Evolutionary conservation across 2,888 invertebrate species (phyloP), one percentile per base, ranked within the genome.

Genomic region (Neelides folsomi): DNA sequence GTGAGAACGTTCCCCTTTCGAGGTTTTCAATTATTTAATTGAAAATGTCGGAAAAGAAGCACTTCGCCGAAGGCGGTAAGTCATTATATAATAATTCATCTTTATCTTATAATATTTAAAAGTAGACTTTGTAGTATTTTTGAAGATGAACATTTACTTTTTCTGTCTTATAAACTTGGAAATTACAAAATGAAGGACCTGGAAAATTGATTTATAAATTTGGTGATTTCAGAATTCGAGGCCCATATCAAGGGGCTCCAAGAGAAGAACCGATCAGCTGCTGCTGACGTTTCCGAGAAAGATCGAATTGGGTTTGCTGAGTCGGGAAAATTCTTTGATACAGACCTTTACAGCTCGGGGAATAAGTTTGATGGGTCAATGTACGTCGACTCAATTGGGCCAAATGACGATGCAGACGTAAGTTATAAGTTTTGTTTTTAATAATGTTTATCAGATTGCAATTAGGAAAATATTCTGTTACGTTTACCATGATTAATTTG

Each of bases 321-420:
- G 65, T 79, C 82, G 59, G 81, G 81, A 45, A 75, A 74, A 83
- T 69, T 93, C 82, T 27, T 5, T 73, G 97, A 97, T 71, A 82
- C 83, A 68, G 94, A 95, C 66, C 86, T 97, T 61, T 97, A 95
- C 70, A 90, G 88, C 70, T 66, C 66, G 42, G 82, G 79, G 55
- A 76, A 75, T 52, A 83, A 88, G 67, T 90, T 83, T 71, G 92
- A 89, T 68, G 93, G 89, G 34, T 27, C 27, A 7, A 27, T 27
- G 27, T 95, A 95, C 71, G 88, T 90, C 63, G 92, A 92, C 50
- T 94, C 94, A 0, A 95, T 97, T 70, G 92, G 93, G 44, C 85
- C 93, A 1, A 92, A 90, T 70, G 95, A 97, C 73, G 94, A 95
- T 71, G 83, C 84, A 36, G 92, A 92, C 67, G 77, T 77, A 67